Evolutionary conservation across 2,113 vertebrate species (phyloP), one percentile per base, ranked within the genome.

Genomic region (Drymodes brunneopygia): DNA sequence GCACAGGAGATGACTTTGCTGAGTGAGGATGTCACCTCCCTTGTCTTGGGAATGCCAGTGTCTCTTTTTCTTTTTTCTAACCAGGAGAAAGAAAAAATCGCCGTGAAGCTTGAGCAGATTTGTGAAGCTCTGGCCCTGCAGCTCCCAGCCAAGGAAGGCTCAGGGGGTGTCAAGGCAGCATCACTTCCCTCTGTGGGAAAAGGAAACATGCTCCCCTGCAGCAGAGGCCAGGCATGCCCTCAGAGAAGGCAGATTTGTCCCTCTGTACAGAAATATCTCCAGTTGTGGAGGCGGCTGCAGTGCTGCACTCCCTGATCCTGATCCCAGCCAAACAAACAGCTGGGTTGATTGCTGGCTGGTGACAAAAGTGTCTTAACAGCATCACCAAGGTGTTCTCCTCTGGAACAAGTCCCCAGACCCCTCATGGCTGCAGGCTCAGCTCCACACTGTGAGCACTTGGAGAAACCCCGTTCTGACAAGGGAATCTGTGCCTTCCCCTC

Each of bases 171-270:
- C 66, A 60, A n/a, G 28, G 75, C 54, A 88, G 50, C 66, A 36
- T 16, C n/a, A 0, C 42, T 77, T 54, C 58, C 64, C 50, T 2
- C 0, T 0, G 3, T 77, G 18, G 54, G 77, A 40, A n/a, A 72
- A 70, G 16, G 51, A 70, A 81, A 48, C 8, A 6, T 6, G 27
- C 8, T 25, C 38, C 1, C 2, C 33, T 72, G 62, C 3, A 6
- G 10, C 53, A 69, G 22, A 88, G 66, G 40, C 57, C 31, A 58
- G 21, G 12, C 7, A 35, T 14, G 50, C 40, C 65, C 73, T 48
- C 79, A 67, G 27, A 64, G 66, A 53, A 50, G 48, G 50, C 40
- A 86, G n/a, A 20, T 48, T 40, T 2, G 1, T 9, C 12, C 23
- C 23, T 42, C 9, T 53, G 53, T 44, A 7, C 25, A 62, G 35